A percentile compares a stretch with the other conserved stretches of the same genome.
Conservation (phyloP, 2,888 invertebrate genomes). For the Ephialtes manifestator region DNA sequence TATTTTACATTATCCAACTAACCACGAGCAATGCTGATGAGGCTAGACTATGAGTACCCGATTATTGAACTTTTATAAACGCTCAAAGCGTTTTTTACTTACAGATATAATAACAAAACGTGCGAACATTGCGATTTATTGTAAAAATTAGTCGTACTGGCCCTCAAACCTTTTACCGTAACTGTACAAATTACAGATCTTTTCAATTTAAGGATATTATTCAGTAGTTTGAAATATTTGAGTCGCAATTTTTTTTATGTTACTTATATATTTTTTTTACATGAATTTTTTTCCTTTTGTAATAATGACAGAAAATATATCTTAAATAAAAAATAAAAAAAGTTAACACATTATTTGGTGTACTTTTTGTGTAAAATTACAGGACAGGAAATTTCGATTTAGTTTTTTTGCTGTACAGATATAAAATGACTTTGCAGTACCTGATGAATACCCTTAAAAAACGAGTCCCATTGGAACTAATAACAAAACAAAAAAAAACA, state of each 20-base stretch:
- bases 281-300: no score
- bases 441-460: not conserved
- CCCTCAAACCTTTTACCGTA: slow-evolving; percentile 48
- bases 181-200: not conserved
- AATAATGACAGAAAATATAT: no score
- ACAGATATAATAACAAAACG: slow-evolving; percentile 45
- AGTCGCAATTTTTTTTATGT: no score
- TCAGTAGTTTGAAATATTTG: no score
- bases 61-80: slow-evolving; percentile 75
- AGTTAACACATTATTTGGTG: no score
- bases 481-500: slow-evolving; percentile 12
- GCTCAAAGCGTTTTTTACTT: slow-evolving; percentile 66
- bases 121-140: slow-evolving; percentile 18
- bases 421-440: no score
- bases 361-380: no score
- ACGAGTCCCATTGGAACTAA: slow-evolving; percentile 42
- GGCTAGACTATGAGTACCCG: slow-evolving; percentile 73
- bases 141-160: slow-evolving; percentile 31
- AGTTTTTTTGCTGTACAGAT: no score
- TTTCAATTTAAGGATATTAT: not conserved
- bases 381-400: no score
- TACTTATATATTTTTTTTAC: no score
- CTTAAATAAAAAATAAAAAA: no score
- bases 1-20: slow-evolving; percentile 37
- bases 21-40: slow-evolving; percentile 56